Conservation (phyloP, 2,888 invertebrate genomes). For the Druceiella hillmani region DNA sequence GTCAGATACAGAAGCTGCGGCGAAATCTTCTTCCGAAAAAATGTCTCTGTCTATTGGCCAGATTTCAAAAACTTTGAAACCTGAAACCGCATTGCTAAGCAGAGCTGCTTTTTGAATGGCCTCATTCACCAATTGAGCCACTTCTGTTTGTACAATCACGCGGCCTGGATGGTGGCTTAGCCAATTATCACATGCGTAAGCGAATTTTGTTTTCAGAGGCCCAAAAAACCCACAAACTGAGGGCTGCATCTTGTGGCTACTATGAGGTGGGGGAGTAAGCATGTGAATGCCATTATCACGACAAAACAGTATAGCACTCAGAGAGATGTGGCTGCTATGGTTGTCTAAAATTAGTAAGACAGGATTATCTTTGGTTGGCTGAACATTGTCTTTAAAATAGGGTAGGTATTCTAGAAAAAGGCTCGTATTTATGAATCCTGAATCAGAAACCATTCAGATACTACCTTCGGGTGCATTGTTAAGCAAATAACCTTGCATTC, state of each 20-base stretch:
- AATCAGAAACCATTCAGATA: too few relatives aligned
- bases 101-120: constrained; percentile 13
- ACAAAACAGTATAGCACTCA: too few relatives aligned
- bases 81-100: constrained; percentile 17
- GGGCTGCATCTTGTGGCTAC: constrained; percentile 16
- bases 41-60: constrained; percentile 6
- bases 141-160: constrained; percentile 6
- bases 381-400: too few relatives aligned
- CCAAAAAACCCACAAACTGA: constrained; percentile 11
- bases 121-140: constrained; percentile 6
- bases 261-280: constrained; percentile 19
- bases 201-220: too few relatives aligned
- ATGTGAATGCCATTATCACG: constrained; percentile 13
- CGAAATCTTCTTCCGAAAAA: constrained; percentile 6
- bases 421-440: too few relatives aligned
- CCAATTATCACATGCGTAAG: constrained; percentile 8
- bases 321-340: too few relatives aligned
- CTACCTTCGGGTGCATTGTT: too few relatives aligned
- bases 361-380: too few relatives aligned
- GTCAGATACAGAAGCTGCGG: constrained; percentile 3
- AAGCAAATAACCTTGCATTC: too few relatives aligned
- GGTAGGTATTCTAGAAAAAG: too few relatives aligned
- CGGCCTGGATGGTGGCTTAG: constrained; percentile 8
- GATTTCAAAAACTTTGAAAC: constrained; percentile 10
- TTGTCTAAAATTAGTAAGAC: too few relatives aligned